Evolutionary conservation across 2,113 vertebrate species (phyloP).

Genomic region (Malaclemys terrapin): DNA sequence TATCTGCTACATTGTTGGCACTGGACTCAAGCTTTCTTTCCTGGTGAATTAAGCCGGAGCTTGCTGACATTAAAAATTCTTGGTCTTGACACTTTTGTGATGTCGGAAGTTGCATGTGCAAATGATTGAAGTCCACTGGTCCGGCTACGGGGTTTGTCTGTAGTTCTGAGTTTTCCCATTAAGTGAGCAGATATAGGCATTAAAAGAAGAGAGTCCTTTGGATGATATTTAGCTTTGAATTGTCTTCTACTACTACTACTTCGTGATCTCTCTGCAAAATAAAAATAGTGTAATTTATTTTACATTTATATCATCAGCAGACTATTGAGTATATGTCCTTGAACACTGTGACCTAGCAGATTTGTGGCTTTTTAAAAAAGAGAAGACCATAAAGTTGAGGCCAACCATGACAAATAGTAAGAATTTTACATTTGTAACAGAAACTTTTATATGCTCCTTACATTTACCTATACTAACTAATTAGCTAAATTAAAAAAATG

Average conservation of each 20-base stretch:
- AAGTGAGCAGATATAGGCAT: slow-evolving; percentile 54
- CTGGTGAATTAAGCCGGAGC: background rate
- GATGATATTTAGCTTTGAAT: slow-evolving; percentile 55
- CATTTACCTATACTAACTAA: background rate
- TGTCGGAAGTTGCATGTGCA: slow-evolving; percentile 52
- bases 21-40: background rate
- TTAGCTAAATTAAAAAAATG: background rate
- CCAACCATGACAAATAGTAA: background rate
- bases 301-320: background rate
- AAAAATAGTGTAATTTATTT: background rate
- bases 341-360: background rate
- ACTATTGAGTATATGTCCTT: background rate
- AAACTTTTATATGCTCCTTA: background rate
- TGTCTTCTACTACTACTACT: slow-evolving; percentile 5
- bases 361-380: background rate
- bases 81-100: slow-evolving; percentile 70
- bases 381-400: background rate
- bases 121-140: slow-evolving; percentile 8
- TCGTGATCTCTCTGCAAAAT: slow-evolving; percentile 33
- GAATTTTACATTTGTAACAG: background rate
- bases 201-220: slow-evolving; percentile 66
- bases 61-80: slow-evolving; percentile 50
- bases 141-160: background rate
- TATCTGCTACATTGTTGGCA: background rate
- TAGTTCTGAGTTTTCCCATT: slow-evolving; percentile 39